phyloP scores from a whole-genome alignment of 1,140 invertebrate genomes.

The Eurosta solidaginis region DNA sequence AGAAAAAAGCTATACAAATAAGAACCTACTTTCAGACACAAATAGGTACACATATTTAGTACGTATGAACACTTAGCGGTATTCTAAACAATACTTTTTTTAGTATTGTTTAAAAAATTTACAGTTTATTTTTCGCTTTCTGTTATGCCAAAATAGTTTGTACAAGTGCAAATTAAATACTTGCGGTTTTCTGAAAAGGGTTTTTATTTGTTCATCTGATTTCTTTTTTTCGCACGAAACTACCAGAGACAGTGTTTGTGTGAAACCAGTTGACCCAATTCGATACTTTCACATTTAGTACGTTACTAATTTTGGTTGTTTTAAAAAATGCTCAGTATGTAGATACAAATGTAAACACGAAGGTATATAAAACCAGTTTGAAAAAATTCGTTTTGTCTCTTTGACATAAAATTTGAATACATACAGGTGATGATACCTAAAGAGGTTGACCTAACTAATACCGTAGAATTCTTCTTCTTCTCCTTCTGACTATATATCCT shows the following conservation, averaged over 20 bases:
- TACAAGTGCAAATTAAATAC: not conserved
- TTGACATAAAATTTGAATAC: too few relatives aligned
- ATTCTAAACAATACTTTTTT: not conserved
- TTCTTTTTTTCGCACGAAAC: not conserved
- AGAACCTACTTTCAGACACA: too few relatives aligned
- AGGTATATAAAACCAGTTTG: not conserved
- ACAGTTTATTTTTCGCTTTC: not conserved
- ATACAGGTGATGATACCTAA: too few relatives aligned
- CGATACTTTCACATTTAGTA: not conserved
- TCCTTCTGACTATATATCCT: too few relatives aligned
- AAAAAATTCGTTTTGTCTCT: not conserved
- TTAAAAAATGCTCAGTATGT: not conserved
- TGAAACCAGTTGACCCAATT: not conserved
- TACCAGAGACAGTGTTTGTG: not conserved
- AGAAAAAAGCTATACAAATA: too few relatives aligned
- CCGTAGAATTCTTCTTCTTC: not conserved
- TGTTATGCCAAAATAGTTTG: not conserved
- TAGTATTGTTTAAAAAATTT: too few relatives aligned
- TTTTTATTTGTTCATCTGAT: conserved; percentile 5
- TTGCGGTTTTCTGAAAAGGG: not conserved
- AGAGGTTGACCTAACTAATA: too few relatives aligned
- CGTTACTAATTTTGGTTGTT: not conserved
- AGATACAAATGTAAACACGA: not conserved
- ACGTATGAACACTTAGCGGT: too few relatives aligned
- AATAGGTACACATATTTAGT: too few relatives aligned